Base-by-base conservation (phyloP, 1,140 invertebrate species). In the Drosophila rhopaloa region DNA sequence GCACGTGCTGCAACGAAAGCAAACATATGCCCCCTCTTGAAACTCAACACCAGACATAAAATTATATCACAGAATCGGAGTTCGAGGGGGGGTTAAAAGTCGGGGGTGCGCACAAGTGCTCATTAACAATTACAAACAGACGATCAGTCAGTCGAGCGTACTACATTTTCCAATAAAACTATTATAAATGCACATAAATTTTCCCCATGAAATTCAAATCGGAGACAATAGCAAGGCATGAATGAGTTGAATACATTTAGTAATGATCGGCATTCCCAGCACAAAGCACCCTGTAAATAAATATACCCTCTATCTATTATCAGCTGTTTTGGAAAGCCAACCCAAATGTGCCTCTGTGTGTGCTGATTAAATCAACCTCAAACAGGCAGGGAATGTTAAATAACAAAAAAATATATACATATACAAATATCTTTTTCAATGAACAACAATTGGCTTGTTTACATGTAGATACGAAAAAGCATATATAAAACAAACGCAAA, bases 161-260 rank as follows among this genome's bases (percentile, higher is more conserved):
- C 51, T 48, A 67, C 72, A 77, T 78, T 62, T 78, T 55, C 73
- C 60, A 89, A 88, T 88, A 88, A 89, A 88, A 89, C 76, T 56
- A 88, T 88, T 88, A 80, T 55, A 80, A 84, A 89, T 88, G 83
- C 85, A 61, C 83, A 88, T 88, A 84, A 80, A 89, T 88, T 84
- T 47, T n/a, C 48, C 65, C 48, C 16, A 47, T 24, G 19, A 56
- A 60, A 63, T 46, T 38, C 41, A 51, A 68, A 66, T 61, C 55
- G 68, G 48, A 62, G 56, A 58, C 57, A 81, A 81, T 66, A 29
- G 51, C 38, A 16, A 29, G 37, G 62, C 37, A 44, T 70, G 62
- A 70, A 70, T 68, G 65, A 41, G 61, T 51, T 44, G 62, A 38
- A 44, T 65, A 43, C 65, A 68, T 70, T 56, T 70, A 70, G 46